Evolutionary conservation across 2,113 vertebrate species (phyloP).

Genomic region (Thalassarche chlororhynchos): DNA sequence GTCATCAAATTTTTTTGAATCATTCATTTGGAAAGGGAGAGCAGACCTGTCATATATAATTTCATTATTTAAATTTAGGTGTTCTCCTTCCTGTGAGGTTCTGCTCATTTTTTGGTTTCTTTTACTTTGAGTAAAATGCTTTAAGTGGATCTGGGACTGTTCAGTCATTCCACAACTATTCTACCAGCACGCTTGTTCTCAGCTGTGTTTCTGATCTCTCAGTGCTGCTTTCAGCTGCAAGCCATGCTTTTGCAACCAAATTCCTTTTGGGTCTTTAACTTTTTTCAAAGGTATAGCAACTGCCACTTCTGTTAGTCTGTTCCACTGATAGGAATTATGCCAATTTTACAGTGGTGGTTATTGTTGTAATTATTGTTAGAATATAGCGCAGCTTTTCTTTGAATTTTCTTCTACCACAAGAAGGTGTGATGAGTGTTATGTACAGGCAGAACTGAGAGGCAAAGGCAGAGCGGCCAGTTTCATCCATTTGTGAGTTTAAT

Average conservation of each 20-base stretch:
- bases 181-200: not conserved
- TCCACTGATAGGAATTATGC: not conserved
- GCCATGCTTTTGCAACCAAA: not conserved
- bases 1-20: not conserved
- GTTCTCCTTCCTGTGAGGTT: not conserved
- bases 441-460: not conserved
- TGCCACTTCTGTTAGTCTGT: not conserved
- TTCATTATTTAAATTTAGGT: not conserved
- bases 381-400: not conserved
- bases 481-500: not conserved
- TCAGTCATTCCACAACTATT: not conserved
- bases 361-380: not conserved
- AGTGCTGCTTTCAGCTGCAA: not conserved
- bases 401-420: not conserved
- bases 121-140: not conserved
- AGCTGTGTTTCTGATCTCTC: not conserved
- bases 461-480: not conserved
- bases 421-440: not conserved
- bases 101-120: not conserved
- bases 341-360: not conserved
- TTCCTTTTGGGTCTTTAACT: not conserved
- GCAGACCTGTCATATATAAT: not conserved
- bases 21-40: not conserved
- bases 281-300: not conserved
- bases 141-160: not conserved